Evolutionary conservation across 1,140 invertebrate genomes (phyloP).

Genomic region (Vanessa tameamea): DNA sequence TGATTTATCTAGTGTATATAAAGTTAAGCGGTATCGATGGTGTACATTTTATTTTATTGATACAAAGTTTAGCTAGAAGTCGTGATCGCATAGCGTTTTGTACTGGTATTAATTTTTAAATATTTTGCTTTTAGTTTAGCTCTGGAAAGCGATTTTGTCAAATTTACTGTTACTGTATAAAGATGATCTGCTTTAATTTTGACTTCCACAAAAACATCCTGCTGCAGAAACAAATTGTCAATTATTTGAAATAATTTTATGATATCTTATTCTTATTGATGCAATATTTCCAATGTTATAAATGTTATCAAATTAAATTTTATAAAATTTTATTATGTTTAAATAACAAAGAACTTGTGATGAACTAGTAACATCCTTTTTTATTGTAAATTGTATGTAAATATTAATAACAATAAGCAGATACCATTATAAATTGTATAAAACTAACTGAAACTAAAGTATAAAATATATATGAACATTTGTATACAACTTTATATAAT

Average conservation of each 20-base stretch:
- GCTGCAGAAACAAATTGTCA: conserved; percentile 24
- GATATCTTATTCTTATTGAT: conserved; percentile 2
- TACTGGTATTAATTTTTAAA: conserved; percentile 62
- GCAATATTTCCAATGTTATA: background rate
- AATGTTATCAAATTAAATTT: conserved; percentile 9
- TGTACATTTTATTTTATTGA: conserved; percentile 76
- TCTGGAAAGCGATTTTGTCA: conserved; percentile 12
- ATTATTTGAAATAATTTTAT: conserved; percentile 26
- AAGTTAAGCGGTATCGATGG: conserved; percentile 65
- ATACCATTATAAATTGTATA: background rate
- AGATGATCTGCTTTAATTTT: conserved; percentile 12
- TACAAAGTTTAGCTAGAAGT: conserved; percentile 68
- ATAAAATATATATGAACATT: conserved; percentile 1
- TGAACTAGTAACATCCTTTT: conserved; percentile 4
- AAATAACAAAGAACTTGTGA: conserved; percentile 6
- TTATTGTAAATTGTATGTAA: conserved; percentile 25
- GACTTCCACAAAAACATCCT: background rate
- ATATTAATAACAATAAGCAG: conserved; percentile 14
- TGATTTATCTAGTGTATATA: conserved; percentile 78
- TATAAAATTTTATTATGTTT: background rate
- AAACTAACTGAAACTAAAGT: background rate
- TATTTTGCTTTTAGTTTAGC: background rate
- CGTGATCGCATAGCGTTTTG: conserved; percentile 77
- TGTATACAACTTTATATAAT: background rate
- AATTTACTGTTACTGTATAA: conserved; percentile 22